These are phyloP conservation scores for Microvelia longipes DNA, from an alignment of 1,140 invertebrate genomes.

Conservation along the genomic window DNA sequence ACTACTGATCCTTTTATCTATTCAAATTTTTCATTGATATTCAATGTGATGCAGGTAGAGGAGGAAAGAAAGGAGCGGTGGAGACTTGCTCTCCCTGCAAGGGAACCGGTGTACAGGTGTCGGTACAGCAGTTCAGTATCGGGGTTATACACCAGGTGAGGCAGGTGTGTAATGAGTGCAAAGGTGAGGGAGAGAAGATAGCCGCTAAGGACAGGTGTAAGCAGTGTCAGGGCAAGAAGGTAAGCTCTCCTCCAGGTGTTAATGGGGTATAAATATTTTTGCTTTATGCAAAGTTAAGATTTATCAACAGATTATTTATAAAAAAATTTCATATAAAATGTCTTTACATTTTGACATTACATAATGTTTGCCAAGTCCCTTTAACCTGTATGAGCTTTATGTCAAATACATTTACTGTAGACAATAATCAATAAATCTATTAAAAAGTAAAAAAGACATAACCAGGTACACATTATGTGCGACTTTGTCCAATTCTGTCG, in stretches of 20 bases:
- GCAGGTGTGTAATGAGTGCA: slow-evolving; percentile 71
- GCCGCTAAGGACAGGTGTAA: slow-evolving; percentile 85
- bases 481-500: too few relatives aligned
- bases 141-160: slow-evolving; percentile 96
- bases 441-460: too few relatives aligned
- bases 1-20: too few relatives aligned
- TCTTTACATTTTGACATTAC: too few relatives aligned
- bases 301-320: too few relatives aligned
- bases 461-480: too few relatives aligned
- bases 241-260: slow-evolving; percentile 11
- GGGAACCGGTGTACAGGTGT: slow-evolving; percentile 80
- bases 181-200: slow-evolving; percentile 73
- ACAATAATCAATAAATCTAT: too few relatives aligned
- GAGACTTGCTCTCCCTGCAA: slow-evolving; percentile 74
- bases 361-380: too few relatives aligned
- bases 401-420: too few relatives aligned
- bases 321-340: too few relatives aligned
- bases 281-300: not conserved
- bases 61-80: slow-evolving; percentile 87
- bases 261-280: slow-evolving; percentile 3
- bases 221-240: slow-evolving; percentile 75
- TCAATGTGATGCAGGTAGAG: slow-evolving; percentile 34
- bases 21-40: too few relatives aligned
- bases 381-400: too few relatives aligned
- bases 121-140: slow-evolving; percentile 81